Evolutionary conservation across 2,797 vertebrate species (phyloP), one percentile per base, ranked within the genome.

Genomic region (Acanthopagrus latus): DNA sequence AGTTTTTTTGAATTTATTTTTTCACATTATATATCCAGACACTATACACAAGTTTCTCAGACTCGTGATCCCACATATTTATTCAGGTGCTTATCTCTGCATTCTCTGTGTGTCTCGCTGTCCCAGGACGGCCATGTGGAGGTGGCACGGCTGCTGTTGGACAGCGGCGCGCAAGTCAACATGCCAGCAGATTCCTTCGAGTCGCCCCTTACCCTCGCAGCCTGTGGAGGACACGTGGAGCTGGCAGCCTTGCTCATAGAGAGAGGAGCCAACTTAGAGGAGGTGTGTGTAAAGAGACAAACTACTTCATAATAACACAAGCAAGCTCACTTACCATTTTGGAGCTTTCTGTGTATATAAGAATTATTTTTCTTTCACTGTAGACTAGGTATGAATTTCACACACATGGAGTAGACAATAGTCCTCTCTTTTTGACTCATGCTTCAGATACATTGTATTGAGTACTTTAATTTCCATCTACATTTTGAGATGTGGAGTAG

Each of bases 151-250:
- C 94, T 99, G 93, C 96, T 99, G 90, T 95, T 99, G 93, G 98
- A 99, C 94, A 99, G 98, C 71, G 98, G 98, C 6, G 98, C 98
- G 62, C 98, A 99, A 93, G 98, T 99, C 88, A 99, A 99, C 91
- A 99, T 99, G 98, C 98, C 98, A 59, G 98, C 98, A 0, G 98
- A 99, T 93, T 99, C 98, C 9, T 99, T 99, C 21, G 98, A 99
- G 78, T 99, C 98, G 16, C 98, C 98, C 0, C 95, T 99, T 54
- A 99, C 98, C 2, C 95, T 99, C 47, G 98, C 98, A 64, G 98
- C 98, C 25, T 99, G 98, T 17, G 98, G 98, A 10, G 98, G 98
- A 66, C 98, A 99, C 0, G 98, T 99, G 82, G 98, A 99, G 87
- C 90, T 99, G 67, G 98, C 98, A 60, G 97, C 98, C 47, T 94